Percentiles rank a stretch among this genome's conserved stretches.
These are phyloP conservation scores for Actinostola sp. DNA, from an alignment of 92 coral and sea anemone genomes.

Conservation along the genomic window DNA sequence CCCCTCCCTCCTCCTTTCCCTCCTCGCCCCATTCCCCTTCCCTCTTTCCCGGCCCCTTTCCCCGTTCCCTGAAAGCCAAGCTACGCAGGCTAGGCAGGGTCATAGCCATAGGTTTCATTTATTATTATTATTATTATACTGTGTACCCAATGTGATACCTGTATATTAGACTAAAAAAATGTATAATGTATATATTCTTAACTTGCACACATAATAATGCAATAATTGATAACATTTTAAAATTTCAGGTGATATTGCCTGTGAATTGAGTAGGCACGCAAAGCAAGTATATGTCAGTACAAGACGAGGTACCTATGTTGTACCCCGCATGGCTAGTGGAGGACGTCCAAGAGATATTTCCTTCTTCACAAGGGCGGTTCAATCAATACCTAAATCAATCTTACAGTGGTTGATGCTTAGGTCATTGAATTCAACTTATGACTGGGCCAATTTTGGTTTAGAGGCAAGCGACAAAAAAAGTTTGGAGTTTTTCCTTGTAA, in stretches of 20 bases:
- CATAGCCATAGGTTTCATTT: too few relatives aligned
- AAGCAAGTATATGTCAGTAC: conserved; percentile 84
- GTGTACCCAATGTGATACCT: too few relatives aligned
- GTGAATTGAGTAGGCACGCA: conserved; percentile 88
- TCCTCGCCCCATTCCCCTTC: too few relatives aligned
- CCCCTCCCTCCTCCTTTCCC: too few relatives aligned
- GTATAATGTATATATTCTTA: too few relatives aligned
- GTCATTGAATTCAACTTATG: conserved; percentile 26
- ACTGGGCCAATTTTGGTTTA: conserved; percentile 74
- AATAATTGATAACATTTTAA: too few relatives aligned
- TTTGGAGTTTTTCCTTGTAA: conserved; percentile 34
- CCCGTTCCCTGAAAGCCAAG: too few relatives aligned
- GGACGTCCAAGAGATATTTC: conserved; percentile 68
- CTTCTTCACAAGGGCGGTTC: conserved; percentile 23
- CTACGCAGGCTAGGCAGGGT: too few relatives aligned
- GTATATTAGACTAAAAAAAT: too few relatives aligned
- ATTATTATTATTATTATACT: too few relatives aligned
- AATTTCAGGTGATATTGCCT: conserved; percentile 79
- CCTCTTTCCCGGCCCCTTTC: too few relatives aligned
- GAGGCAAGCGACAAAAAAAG: conserved; percentile 31
- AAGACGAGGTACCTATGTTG: conserved; percentile 69
- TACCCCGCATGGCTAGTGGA: conserved; percentile 58
- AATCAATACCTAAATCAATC: conserved; percentile 40
- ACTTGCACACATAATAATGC: too few relatives aligned
- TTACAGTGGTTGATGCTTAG: conserved; percentile 7